These are phyloP conservation scores for Amphibalanus amphitrite DNA, from an alignment of 1,140 invertebrate genomes.

Conservation along the genomic window DNA sequence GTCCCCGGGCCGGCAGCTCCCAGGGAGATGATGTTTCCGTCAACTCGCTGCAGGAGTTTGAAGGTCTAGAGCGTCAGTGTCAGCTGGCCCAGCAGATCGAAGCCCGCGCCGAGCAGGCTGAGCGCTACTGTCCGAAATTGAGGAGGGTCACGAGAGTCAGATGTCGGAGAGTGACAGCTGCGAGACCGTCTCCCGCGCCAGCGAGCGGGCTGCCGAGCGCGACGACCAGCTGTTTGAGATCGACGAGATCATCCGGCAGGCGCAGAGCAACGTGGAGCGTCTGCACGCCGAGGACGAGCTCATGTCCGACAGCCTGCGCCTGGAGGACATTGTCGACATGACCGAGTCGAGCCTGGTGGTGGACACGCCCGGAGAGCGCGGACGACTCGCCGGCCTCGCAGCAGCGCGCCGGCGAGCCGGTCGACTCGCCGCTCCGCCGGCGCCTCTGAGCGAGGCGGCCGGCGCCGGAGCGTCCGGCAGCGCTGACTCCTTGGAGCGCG, in stretches of 20 bases:
- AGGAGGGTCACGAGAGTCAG: conserved; percentile 44
- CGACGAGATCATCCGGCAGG: conserved; percentile 50
- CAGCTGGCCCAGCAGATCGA: conserved; percentile 63
- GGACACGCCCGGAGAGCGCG: conserved; percentile 16
- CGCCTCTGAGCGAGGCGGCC: conserved; percentile 19
- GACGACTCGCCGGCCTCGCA: not conserved
- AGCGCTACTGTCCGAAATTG: conserved; percentile 55
- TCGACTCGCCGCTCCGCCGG: conserved; percentile 12
- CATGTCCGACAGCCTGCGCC: conserved; percentile 16
- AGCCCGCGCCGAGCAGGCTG: conserved; percentile 60
- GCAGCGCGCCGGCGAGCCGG: no score
- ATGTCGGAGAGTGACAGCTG: conserved; percentile 45
- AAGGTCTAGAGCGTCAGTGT: conserved; percentile 74
- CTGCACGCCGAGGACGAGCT: not conserved
- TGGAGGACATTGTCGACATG: conserved; percentile 16
- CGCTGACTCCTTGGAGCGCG: conserved; percentile 32
- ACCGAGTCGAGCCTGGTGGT: conserved; percentile 16
- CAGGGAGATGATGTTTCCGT: conserved; percentile 77
- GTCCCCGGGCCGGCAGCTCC: conserved; percentile 16
- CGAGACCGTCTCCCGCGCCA: conserved; percentile 37
- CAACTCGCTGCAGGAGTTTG: conserved; percentile 88
- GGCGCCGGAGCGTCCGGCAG: conserved; percentile 21
- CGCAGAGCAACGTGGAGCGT: conserved; percentile 42
- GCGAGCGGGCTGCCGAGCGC: conserved; percentile 32
- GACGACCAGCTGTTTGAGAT: conserved; percentile 56